Percentiles rank a stretch among this genome's conserved stretches.
Evolutionary conservation across 2,888 invertebrate species (phyloP).

Genomic region (Archips crataeganus): DNA sequence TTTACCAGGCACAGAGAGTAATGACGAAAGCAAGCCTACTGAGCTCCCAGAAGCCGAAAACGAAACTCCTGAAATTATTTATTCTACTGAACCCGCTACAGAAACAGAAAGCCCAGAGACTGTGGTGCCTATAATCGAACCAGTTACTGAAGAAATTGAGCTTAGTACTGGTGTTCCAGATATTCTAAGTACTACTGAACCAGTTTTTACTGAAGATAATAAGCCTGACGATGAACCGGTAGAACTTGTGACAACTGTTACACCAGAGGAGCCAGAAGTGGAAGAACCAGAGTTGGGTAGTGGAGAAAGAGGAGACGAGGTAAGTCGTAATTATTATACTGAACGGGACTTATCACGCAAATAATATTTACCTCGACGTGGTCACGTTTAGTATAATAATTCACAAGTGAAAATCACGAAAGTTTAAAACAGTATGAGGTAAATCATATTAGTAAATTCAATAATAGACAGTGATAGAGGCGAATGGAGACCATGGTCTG

Average conservation of each 20-base stretch:
- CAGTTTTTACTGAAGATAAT: background rate
- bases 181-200: background rate
- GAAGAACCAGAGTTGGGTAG: constrained; percentile 14
- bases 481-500: no score
- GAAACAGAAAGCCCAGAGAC: background rate
- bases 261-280: background rate
- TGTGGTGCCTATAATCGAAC: background rate
- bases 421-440: no score
- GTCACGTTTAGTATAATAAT: no score
- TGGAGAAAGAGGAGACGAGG: background rate
- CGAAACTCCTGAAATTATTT: background rate
- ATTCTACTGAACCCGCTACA: background rate
- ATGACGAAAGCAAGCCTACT: background rate
- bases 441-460: no score
- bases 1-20: background rate
- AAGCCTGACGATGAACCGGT: background rate
- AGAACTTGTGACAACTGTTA: background rate
- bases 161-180: background rate
- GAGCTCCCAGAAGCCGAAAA: background rate
- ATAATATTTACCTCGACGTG: no score
- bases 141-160: background rate
- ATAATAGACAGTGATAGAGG: no score
- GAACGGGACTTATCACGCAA: background rate
- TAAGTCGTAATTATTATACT: background rate
- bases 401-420: no score